Evolutionary conservation across 2,888 invertebrate species (phyloP), one percentile per base, ranked within the genome.

Genomic region (Calliscelio sp.): DNA sequence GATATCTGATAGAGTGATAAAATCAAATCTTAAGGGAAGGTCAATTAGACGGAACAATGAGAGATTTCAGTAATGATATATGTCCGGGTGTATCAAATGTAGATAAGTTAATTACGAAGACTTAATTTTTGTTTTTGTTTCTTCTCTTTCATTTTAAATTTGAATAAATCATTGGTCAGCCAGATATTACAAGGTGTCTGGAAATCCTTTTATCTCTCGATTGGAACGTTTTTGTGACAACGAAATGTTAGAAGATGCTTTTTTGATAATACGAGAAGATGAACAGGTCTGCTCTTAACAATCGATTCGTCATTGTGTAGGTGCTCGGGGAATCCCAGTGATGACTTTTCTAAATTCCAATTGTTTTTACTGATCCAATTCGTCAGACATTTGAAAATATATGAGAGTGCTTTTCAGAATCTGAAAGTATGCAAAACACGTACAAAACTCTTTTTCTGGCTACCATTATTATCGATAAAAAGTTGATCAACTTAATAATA

Each of bases 21-120:
- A 28, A 74, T 74, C 59, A 53, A 46, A 32, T 81, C 68, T 74
- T 81, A 81, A 73, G 81, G 81, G 81, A 81, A 81, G 74, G 74
- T 59, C 81, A 41, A 59, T 49, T 73, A 74, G 59, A 65, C 81
- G 66, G 81, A 81, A 81, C 81, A 73, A 81, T 68, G 49, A 18
- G 16, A 46, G 73, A 59, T 51, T 20, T 49, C 2, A 49, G 28
- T 57, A 11, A 2, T 73, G 80, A 80, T 80, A 16, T 44, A 80
- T 68, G 59, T 16, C 22, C 44, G 53, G 38, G 20, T 53, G 16
- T 57, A 59, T 68, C 74, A 68, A 73, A 79, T 44, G 44, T 32
- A 55, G 80, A 80, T 59, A 73, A 80, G 59, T 80, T 80, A 73
- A 80, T 80, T 73, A 41, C 46, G 18, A 16, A 7, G 38, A 16